A percentile compares a stretch with the other conserved stretches of the same genome.
These are phyloP conservation scores for Lutraria rhynchaena DNA, from an alignment of 1,140 invertebrate genomes.

Conservation along the genomic window DNA sequence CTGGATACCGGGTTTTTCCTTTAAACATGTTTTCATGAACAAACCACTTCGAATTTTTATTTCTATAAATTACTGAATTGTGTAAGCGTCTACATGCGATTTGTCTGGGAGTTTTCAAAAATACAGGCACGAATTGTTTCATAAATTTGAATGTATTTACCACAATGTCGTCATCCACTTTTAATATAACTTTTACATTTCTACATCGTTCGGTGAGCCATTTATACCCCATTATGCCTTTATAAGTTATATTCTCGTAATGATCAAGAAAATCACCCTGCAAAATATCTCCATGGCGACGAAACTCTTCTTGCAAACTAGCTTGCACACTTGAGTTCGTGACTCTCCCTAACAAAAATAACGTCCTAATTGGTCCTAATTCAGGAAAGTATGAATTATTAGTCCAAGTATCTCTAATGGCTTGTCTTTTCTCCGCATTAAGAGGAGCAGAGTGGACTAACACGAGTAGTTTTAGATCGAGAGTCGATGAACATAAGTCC, in stretches of 20 bases:
- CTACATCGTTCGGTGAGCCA: conserved; percentile 89
- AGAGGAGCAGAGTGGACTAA: conserved; percentile 65
- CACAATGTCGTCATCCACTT: conserved; percentile 94
- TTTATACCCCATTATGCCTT: conserved; percentile 85
- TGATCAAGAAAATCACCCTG: conserved; percentile 73
- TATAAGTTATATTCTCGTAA: conserved; percentile 71
- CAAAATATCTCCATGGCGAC: conserved; percentile 64
- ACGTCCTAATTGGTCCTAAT: conserved; percentile 58
- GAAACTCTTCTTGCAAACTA: conserved; percentile 52
- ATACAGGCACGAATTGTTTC: background rate
- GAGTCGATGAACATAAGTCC: conserved; percentile 23
- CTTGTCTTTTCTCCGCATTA: conserved; percentile 60
- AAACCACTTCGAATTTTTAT: conserved; percentile 48
- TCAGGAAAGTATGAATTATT: conserved; percentile 56
- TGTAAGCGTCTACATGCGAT: conserved; percentile 51
- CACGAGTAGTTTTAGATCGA: conserved; percentile 48
- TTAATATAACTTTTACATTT: conserved; percentile 88
- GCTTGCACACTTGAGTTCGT: conserved; percentile 68
- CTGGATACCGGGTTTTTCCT: conserved; percentile 45
- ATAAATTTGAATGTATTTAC: conserved; percentile 86
- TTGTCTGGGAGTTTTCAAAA: conserved; percentile 18
- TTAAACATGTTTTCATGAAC: conserved; percentile 53
- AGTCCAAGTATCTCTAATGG: conserved; percentile 74
- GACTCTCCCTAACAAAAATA: conserved; percentile 88
- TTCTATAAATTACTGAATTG: conserved; percentile 20